Evolutionary conservation across 2,888 invertebrate genomes (phyloP).

Genomic region (Brachyptera risi): DNA sequence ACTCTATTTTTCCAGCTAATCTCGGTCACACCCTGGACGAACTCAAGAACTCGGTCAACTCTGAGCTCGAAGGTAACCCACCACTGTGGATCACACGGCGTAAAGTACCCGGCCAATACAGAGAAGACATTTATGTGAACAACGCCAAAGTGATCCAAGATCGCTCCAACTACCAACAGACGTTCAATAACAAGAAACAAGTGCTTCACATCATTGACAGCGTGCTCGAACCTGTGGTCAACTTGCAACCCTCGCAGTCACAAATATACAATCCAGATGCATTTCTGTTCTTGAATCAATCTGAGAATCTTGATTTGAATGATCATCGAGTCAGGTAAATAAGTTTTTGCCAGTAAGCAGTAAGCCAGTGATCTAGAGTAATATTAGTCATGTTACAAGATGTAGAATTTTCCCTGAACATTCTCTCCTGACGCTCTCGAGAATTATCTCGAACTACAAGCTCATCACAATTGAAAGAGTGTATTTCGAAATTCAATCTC

Average conservation of each 20-base stretch:
- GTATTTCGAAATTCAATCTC: too few species aligned
- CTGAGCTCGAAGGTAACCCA: conserved; percentile 80
- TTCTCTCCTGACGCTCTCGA: too few species aligned
- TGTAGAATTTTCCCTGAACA: too few species aligned
- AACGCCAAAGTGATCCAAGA: conserved; percentile 74
- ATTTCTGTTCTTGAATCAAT: conserved; percentile 70
- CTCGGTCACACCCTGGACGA: conserved; percentile 65
- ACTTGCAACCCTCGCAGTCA: conserved; percentile 52
- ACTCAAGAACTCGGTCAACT: conserved; percentile 62
- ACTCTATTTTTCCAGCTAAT: conserved; percentile 64
- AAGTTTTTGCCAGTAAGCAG: too few species aligned
- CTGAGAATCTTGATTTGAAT: conserved; percentile 70
- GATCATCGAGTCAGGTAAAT: conserved; percentile 67
- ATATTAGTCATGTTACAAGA: too few species aligned
- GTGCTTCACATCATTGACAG: conserved; percentile 85
- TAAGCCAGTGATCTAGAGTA: too few species aligned
- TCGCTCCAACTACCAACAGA: conserved; percentile 57
- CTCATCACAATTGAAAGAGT: too few species aligned
- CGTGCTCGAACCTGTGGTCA: conserved; percentile 69
- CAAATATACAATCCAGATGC: conserved; percentile 77
- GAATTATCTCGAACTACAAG: too few species aligned
- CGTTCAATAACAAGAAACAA: conserved; percentile 54
- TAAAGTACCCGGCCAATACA: conserved; percentile 52
- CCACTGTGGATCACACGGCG: conserved; percentile 77
- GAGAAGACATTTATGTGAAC: conserved; percentile 76